Evolutionary conservation across 2,888 invertebrate genomes (phyloP).

Genomic region (Cantharis flavilabris): DNA sequence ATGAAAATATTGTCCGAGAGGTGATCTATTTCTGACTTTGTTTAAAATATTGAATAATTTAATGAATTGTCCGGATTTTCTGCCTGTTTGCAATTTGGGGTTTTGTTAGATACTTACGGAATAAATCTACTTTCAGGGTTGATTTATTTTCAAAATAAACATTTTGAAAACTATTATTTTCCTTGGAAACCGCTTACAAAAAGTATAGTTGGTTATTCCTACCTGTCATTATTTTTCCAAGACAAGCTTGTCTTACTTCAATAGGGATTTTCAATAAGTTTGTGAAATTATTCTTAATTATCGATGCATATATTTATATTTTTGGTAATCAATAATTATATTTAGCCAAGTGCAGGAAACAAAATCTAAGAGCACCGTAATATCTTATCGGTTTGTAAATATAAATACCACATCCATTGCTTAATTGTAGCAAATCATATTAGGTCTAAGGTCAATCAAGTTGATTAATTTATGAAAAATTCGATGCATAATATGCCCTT

Average conservation of each 20-base stretch:
- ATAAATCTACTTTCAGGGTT: too few species aligned
- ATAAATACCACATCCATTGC: slow-evolving; percentile 10
- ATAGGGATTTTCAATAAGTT: neutral
- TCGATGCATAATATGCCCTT: slow-evolving; percentile 5
- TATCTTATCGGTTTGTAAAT: slow-evolving; percentile 6
- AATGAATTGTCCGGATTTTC: too few species aligned
- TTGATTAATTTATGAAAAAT: slow-evolving; percentile 13
- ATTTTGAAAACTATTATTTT: too few species aligned
- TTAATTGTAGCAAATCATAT: slow-evolving; percentile 10
- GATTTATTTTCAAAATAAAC: too few species aligned
- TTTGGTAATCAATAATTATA: neutral
- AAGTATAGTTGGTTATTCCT: too few species aligned
- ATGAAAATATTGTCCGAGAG: too few species aligned
- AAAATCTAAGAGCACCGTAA: neutral
- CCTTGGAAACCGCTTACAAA: too few species aligned
- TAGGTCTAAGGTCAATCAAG: slow-evolving; percentile 12
- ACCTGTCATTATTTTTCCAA: too few species aligned
- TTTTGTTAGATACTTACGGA: too few species aligned
- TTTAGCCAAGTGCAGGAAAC: neutral
- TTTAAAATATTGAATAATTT: too few species aligned
- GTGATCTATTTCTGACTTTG: too few species aligned
- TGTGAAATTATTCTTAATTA: neutral
- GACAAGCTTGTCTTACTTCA: neutral
- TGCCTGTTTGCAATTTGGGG: too few species aligned
- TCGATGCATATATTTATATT: neutral